A percentile compares a stretch with the other conserved stretches of the same genome.
phyloP scores from a whole-genome alignment of 2,888 invertebrate genomes.

The Andrena minutula region DNA sequence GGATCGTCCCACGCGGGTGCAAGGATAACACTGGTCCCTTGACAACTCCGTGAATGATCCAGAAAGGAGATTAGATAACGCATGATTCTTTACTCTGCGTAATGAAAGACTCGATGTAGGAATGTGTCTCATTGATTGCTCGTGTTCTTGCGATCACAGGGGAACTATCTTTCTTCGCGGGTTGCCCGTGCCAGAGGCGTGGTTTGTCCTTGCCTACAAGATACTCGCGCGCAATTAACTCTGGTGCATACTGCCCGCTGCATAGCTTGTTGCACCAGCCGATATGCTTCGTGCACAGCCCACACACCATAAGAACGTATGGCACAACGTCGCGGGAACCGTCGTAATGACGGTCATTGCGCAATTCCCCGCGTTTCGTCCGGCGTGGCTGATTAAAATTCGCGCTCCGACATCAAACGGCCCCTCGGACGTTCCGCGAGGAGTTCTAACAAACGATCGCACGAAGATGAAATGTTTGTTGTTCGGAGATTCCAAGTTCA shows the following conservation, averaged over 20 bases:
- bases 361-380: conserved; percentile 40
- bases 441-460: background rate
- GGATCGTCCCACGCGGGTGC: background rate
- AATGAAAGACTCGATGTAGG: background rate
- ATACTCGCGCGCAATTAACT: conserved; percentile 64
- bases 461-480: background rate
- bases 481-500: background rate
- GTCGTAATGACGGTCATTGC: conserved; percentile 48
- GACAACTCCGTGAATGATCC: background rate
- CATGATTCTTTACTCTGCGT: background rate
- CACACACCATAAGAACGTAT: conserved; percentile 42
- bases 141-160: background rate
- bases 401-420: background rate
- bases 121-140: background rate
- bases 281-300: conserved; percentile 48
- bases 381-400: conserved; percentile 40
- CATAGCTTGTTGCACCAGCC: conserved; percentile 64
- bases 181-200: conserved; percentile 58
- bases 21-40: background rate
- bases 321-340: conserved; percentile 40
- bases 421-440: background rate
- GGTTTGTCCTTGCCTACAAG: conserved; percentile 71
- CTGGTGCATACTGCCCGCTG: conserved; percentile 38
- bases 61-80: background rate
- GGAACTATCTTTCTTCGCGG: background rate